Base-by-base conservation (phyloP, 2,888 invertebrate genomes). In the Acronicta psi region DNA sequence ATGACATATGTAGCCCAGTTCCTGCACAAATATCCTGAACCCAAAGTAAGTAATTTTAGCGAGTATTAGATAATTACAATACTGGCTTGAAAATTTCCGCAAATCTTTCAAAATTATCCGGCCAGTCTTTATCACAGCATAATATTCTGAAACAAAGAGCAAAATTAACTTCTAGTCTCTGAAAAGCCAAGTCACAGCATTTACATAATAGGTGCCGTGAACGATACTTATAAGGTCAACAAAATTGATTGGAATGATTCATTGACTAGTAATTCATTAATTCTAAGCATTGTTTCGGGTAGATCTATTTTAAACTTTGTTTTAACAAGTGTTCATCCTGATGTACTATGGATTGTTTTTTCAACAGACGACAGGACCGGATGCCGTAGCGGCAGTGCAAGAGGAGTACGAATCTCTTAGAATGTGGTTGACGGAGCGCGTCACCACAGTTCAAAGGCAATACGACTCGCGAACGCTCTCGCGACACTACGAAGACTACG, bases 1-100 rank as follows among this genome's bases (percentile, higher is more conserved):
- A 99, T 99, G 99, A 99, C 99, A 29, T 99, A 99, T 89, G 99
- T 99, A 66, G 99, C 99, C 38, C 99, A 99, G 94, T 99, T 99
- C 93, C 95, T 99, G 84, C 98, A 99, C 89, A 98, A 98, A 93
- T 98, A 98, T 92, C 98, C 98, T 44, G 98, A 98, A 94, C 97
- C 98, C 49, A 97, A 96, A 92, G 96, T 95, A 69, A 83, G 78
- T 45, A 9, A 25, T 0, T 31, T 13, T 11, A 25, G 6, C 25
- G 10, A 11, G 1, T 20, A 5, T 20, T 20, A 20, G 20, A 20
- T 18, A 38, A 9, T 38, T 16, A 2, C 17, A 40, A 13, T 11
- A 6, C 11, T 29, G 3, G 0, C 29, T 23, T 4, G 7, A 23
- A 7, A 1, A 8, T 23, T 7, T 23, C 6, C 23, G 6, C 11